These are phyloP conservation scores for Coregonus suidteri DNA, from an alignment of 2,797 vertebrate genomes.

Conservation along the genomic window DNA sequence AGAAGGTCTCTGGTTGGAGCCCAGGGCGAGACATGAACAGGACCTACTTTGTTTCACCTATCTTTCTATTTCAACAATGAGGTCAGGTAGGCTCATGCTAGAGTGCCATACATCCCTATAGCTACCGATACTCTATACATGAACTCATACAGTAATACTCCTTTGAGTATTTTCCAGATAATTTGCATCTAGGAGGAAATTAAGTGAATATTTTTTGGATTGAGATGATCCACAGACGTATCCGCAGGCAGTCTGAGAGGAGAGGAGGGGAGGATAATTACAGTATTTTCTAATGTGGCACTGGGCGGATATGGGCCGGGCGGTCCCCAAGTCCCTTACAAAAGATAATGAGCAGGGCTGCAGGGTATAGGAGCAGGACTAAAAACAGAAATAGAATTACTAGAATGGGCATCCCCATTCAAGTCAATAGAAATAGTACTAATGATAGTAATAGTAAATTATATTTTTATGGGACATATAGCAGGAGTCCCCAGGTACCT, in stretches of 20 bases:
- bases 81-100: background rate
- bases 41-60: background rate
- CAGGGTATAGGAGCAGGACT: constrained; percentile 1
- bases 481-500: too few species aligned
- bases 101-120: background rate
- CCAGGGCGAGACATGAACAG: background rate
- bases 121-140: constrained; percentile 44
- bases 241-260: constrained; percentile 61
- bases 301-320: constrained; percentile 23
- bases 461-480: too few species aligned
- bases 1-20: background rate
- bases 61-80: background rate
- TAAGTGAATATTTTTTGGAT: constrained; percentile 63
- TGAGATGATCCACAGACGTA: constrained; percentile 56
- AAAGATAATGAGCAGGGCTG: constrained; percentile 44
- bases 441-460: too few species aligned
- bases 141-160: constrained; percentile 53
- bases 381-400: background rate
- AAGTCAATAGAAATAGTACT: too few species aligned
- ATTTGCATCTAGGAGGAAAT: constrained; percentile 62
- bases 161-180: constrained; percentile 58
- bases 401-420: too few species aligned
- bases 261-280: constrained; percentile 56
- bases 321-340: constrained; percentile 36
- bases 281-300: constrained; percentile 43